Evolutionary conservation across 1,140 invertebrate genomes (phyloP), one percentile per base, ranked within the genome.

Genomic region (Heliconius himera): DNA sequence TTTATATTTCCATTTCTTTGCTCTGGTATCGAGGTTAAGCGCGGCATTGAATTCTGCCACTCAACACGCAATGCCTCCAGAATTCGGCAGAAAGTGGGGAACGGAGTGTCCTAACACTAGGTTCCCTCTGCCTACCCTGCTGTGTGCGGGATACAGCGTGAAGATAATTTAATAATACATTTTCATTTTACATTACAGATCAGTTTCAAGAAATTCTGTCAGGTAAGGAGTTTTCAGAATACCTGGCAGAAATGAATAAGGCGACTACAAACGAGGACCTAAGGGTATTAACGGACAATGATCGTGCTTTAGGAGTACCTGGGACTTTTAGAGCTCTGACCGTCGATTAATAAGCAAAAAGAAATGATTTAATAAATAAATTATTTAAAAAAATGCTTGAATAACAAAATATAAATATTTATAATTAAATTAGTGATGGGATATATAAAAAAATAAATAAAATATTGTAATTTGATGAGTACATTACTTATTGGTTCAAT

Each of bases 311-410:
- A 38, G 87, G 87, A n/a, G 86, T 87, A 81, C 85, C 85, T 3
- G 87, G 87, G 1, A 82, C 87, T 5, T 88, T 88, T 66, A 83
- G 81, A 75, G 77, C 75, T 49, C 77, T 88, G n/a, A 83, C n/a
- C 78, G 82, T 88, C 2, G 87, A 88, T 82, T 88, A 77, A 79
- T 76, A 78, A 18, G 18, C 18, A 56, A 56, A 56, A 56, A 6
- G 5, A 4, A 13, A 49, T 49, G 3, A 13, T 13, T 2, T 49
- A 49, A 13, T 16, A 11, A 49, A 33, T 33, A 33, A 0, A 33
- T 6, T n/a, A n/a, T 33, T 5, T 6, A 6, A 33, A 33, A 33
- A 33, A 33, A 33, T 13, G 9, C 1, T 46, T 13, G 3, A 13
- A 46, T 9, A 46, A 46, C 41, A 46, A 46, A 46, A 46, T 46